Evolutionary conservation across 2,888 invertebrate genomes (phyloP), one percentile per base, ranked within the genome.

Genomic region (Nebria salina): DNA sequence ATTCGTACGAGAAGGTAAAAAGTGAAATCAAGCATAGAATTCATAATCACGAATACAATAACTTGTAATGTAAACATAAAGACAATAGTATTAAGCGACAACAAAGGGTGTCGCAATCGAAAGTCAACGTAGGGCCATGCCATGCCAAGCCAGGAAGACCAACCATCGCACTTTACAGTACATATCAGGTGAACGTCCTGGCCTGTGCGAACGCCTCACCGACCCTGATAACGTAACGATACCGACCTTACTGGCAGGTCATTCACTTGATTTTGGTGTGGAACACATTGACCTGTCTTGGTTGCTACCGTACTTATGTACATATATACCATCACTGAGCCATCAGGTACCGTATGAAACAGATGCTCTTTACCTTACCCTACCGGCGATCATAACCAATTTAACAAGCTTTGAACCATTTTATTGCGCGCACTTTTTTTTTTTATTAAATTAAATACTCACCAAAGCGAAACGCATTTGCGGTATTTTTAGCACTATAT

Each of bases 231-330:
- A 81, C 80, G 75, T 75, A 75, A 81, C 75, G 65, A 79, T 75
- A 79, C 79, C 79, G 79, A 79, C 79, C 79, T 79, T 79, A 82
- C 75, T 77, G 77, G 64, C 74, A 73, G 83, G 79, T 74, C 81
- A 76, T 77, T 77, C 76, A 66, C 82, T 65, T 76, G 82, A 82
- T 81, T 76, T 81, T 75, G 77, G 80, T 70, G 73, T 54, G 79
- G 82, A 77, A 80, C 82, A 82, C 82, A 82, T 81, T 77, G 82
- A 81, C 83, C 80, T 54, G 54, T 54, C 54, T 54, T 54, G 54
- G 54, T 54, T 54, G 54, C 54, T 54, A 54, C 54, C 54, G 54
- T 54, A 54, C 54, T 54, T 54, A 20, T 20, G 20, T 20, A 54
- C 54, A 54, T 8, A 8, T 11, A 11, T 13, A 13, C 43, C 43